Evolutionary conservation across 2,888 invertebrate species (phyloP), one percentile per base, ranked within the genome.

Genomic region (Pycnomerus fuliginosus): DNA sequence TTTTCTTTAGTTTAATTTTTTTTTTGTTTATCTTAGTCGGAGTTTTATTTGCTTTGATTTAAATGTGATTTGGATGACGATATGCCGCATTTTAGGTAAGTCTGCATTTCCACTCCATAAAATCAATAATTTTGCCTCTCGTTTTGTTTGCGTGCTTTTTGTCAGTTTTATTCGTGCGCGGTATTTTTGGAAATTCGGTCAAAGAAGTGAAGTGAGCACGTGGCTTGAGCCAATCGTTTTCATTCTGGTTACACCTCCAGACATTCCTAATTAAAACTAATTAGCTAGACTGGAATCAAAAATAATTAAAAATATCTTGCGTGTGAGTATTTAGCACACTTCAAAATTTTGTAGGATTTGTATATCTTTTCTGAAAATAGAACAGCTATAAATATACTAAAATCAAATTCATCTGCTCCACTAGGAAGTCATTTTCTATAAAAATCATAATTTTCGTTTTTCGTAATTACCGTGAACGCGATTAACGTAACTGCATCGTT

Each of bases 351-450:
- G 45, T 54, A 52, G 46, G 50, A 56, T 62, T 60, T 61, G 58
- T 61, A 53, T 60, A 56, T 56, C n/a, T 58, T 56, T 58, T 59
- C 57, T 55, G 49, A 61, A 60, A 64, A 64, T 62, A 64, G 58
- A 55, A 48, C 50, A 46, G 49, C 61, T 58, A 62, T 57, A 63
- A 63, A 63, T 61, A 62, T 25, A 46, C 52, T 28, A 52, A 58
- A 61, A 58, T 55, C 52, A 58, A 56, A 57, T 55, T 56, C 56
- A 57, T 56, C 56, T 60, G 61, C 58, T 55, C 50, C 5, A 58
- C 52, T 58, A 62, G 62, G 61, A 61, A 62, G 59, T 58, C 55
- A 54, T 49, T 57, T 53, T 52, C 52, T 55, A 44, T 31, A 38
- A 38, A 44, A 38, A 43, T 23, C 13, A 14, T 5, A 4, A 14